phyloP scores from a whole-genome alignment of 2,888 invertebrate genomes.

The Morinoia aosen region DNA sequence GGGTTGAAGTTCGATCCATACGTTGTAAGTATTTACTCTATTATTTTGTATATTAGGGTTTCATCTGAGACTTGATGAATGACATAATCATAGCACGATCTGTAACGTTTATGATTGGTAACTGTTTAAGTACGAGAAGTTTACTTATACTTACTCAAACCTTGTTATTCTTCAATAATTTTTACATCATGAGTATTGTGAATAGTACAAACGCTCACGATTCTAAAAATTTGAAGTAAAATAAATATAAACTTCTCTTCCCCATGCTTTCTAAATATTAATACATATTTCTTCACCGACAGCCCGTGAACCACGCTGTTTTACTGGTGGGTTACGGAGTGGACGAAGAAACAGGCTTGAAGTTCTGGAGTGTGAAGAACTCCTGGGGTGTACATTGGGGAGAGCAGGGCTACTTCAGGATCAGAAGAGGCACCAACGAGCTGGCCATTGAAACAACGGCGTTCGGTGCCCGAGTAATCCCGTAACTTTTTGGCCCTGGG shows the following conservation, averaged over 20 bases:
- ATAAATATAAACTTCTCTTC: no score
- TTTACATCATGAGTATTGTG: neutral
- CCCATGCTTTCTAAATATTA: neutral
- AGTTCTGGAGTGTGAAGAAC: conserved; percentile 69
- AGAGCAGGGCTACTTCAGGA: conserved; percentile 70
- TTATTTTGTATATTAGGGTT: neutral
- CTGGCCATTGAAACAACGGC: neutral
- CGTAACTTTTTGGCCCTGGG: neutral
- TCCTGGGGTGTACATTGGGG: conserved; percentile 70
- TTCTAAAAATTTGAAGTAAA: neutral
- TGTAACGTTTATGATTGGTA: neutral
- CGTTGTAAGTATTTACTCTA: conserved; percentile 55
- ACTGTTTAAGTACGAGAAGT: no score
- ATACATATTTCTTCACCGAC: conserved; percentile 52
- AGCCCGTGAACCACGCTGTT: conserved; percentile 74
- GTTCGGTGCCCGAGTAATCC: neutral
- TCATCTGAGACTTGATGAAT: neutral
- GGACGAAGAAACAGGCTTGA: conserved; percentile 69
- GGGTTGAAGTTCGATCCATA: conserved; percentile 60
- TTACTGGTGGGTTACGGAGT: conserved; percentile 74
- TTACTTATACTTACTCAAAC: no score
- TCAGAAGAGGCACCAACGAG: conserved; percentile 68
- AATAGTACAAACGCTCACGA: neutral
- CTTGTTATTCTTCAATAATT: no score
- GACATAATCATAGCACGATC: neutral